phyloP scores from a whole-genome alignment of 2,113 vertebrate genomes.

The Phainopepla nitens region DNA sequence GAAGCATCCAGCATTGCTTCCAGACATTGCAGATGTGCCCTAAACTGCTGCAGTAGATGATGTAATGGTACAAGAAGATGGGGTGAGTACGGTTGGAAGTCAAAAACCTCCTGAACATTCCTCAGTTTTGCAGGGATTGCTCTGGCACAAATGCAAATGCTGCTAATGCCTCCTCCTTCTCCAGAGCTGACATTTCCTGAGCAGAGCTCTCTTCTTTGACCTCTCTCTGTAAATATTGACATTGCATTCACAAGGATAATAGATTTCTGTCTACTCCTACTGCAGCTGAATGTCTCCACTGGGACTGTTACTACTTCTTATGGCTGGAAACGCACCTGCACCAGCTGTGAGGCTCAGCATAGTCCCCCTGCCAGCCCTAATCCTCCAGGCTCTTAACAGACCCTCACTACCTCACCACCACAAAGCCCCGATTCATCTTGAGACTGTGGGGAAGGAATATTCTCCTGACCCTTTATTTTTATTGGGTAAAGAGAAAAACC shows the following conservation, averaged over 20 bases:
- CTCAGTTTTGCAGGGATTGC: conserved; percentile 23
- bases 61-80: not conserved
- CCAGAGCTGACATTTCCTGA: conserved; percentile 74
- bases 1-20: not conserved
- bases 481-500: not conserved
- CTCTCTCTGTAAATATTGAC: conserved; percentile 80
- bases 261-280: conserved; percentile 77
- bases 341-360: conserved; percentile 66
- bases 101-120: conserved; percentile 39
- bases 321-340: conserved; percentile 71
- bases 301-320: conserved; percentile 71
- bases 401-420: not conserved
- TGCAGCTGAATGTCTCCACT: conserved; percentile 66
- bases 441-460: conserved; percentile 14
- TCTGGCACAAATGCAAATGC: conserved; percentile 61
- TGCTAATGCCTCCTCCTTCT: conserved; percentile 35
- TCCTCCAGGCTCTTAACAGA: conserved; percentile 61
- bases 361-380: conserved; percentile 39
- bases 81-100: not conserved
- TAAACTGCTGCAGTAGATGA: fast-evolving
- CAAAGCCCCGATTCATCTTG: not conserved
- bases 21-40: not conserved
- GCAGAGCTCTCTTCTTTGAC: conserved; percentile 76
- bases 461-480: conserved; percentile 20
- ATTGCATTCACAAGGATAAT: conserved; percentile 75